These are phyloP conservation scores for Steinernema scapterisci DNA, from an alignment of 2,888 invertebrate genomes.

Conservation along the genomic window DNA sequence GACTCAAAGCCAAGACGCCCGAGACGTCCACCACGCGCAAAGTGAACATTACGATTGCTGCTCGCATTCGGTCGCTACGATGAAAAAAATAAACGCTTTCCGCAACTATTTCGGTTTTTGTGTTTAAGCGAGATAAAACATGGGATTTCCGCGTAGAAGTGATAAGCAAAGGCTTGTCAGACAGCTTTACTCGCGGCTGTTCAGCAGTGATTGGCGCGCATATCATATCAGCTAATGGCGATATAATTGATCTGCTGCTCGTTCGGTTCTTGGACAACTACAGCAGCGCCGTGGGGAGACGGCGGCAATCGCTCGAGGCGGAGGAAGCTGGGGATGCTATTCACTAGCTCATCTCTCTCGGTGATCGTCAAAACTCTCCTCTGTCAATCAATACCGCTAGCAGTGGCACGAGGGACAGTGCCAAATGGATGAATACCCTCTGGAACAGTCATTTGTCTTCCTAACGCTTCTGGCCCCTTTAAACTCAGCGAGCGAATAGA, in stretches of 20 bases:
- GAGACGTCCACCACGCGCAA: not conserved
- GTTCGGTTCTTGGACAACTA: not conserved
- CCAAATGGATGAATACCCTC: not conserved
- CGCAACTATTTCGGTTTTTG: too few relatives aligned
- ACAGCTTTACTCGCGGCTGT: constrained; percentile 29
- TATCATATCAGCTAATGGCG: constrained; percentile 28
- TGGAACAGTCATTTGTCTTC: too few relatives aligned
- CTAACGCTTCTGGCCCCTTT: not conserved
- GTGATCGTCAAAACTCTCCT: constrained; percentile 30
- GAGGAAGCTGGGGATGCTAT: constrained; percentile 18
- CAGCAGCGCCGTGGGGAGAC: not conserved
- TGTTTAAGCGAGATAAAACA: not conserved
- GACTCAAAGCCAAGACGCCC: not conserved
- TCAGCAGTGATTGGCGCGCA: constrained; percentile 28
- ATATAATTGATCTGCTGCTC: constrained; percentile 26
- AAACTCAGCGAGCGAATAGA: not conserved
- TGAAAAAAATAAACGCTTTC: too few relatives aligned
- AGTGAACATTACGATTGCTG: too few relatives aligned
- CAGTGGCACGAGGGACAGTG: not conserved
- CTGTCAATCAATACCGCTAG: constrained; percentile 20
- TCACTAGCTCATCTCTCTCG: not conserved
- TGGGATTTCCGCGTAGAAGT: not conserved
- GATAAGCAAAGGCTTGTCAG: not conserved
- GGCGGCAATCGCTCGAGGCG: constrained; percentile 19
- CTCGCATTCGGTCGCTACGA: too few relatives aligned